Percentiles rank a stretch among this genome's conserved stretches.
phyloP scores from a whole-genome alignment of 2,797 vertebrate species.

The Pteronotus mesoamericanus region DNA sequence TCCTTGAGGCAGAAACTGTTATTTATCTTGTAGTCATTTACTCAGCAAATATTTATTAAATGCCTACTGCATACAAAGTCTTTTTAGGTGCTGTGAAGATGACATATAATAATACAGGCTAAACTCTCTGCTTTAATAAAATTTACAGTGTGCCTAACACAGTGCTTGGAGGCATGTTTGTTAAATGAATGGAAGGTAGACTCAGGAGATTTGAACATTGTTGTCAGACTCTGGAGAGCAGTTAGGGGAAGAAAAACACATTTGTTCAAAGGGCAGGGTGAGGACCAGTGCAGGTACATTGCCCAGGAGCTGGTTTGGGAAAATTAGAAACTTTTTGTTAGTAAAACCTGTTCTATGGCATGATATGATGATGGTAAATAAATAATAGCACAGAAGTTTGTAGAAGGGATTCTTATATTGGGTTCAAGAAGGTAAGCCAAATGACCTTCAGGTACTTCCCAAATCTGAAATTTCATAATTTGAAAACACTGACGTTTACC shows the following conservation, averaged over 20 bases:
- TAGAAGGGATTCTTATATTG: background rate
- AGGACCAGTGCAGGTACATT: no score
- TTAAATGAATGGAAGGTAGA: background rate
- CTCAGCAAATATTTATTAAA: background rate
- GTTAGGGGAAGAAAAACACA: background rate
- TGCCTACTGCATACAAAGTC: background rate
- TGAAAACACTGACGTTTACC: slow-evolving; percentile 6
- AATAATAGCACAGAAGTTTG: background rate
- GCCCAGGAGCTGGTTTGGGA: background rate
- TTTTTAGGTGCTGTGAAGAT: background rate
- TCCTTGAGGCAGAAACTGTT: background rate
- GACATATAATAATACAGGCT: background rate
- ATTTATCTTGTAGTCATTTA: background rate
- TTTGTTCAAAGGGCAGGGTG: background rate
- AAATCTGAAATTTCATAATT: slow-evolving; percentile 15
- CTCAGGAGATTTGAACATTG: background rate
- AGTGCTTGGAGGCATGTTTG: background rate
- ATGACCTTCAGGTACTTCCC: background rate
- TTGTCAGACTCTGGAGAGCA: background rate
- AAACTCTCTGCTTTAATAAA: background rate
- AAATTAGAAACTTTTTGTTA: background rate
- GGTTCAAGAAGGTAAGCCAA: background rate
- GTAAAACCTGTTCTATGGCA: background rate
- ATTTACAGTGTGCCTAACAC: background rate
- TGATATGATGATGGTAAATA: background rate